These are phyloP conservation scores for Miichthys miiuy DNA, from an alignment of 2,797 vertebrate species.

Conservation along the genomic window DNA sequence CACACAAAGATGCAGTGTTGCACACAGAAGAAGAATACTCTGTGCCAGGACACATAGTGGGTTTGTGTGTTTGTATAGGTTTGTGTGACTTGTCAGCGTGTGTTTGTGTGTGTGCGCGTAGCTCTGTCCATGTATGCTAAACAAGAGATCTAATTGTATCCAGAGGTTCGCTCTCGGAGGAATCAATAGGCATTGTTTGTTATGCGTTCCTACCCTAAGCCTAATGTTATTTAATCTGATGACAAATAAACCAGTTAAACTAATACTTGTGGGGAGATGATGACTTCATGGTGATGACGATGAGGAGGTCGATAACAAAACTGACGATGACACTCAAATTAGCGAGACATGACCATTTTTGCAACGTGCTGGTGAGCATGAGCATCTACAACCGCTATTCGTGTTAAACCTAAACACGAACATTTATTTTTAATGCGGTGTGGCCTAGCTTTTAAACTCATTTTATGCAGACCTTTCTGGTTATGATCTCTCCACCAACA, in stretches of 20 bases:
- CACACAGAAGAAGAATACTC: slow-evolving; percentile 64
- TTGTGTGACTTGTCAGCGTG: slow-evolving; percentile 50
- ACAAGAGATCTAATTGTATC: slow-evolving; percentile 81
- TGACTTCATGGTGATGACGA: slow-evolving; percentile 19
- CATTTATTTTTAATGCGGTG: background rate
- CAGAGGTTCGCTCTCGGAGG: slow-evolving; percentile 68
- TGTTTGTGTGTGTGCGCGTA: slow-evolving; percentile 23
- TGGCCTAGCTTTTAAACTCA: background rate
- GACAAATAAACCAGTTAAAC: slow-evolving; percentile 52
- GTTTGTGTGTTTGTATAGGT: slow-evolving; percentile 73
- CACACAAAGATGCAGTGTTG: slow-evolving; percentile 67
- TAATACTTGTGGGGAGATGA: slow-evolving; percentile 40
- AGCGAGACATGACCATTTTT: slow-evolving; percentile 2
- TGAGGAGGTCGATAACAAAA: slow-evolving; percentile 6
- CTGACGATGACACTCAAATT: slow-evolving; percentile 17
- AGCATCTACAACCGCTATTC: background rate
- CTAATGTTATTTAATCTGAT: slow-evolving; percentile 61
- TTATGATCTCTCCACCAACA: slow-evolving; percentile 10
- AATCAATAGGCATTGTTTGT: slow-evolving; percentile 82
- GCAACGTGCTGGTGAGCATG: background rate
- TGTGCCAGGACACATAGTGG: slow-evolving; percentile 62
- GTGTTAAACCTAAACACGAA: background rate
- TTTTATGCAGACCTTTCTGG: slow-evolving; percentile 16
- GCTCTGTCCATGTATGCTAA: slow-evolving; percentile 66
- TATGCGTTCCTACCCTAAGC: slow-evolving; percentile 59